Base-by-base conservation (phyloP, 2,113 vertebrate genomes). In the Eublepharis macularius region DNA sequence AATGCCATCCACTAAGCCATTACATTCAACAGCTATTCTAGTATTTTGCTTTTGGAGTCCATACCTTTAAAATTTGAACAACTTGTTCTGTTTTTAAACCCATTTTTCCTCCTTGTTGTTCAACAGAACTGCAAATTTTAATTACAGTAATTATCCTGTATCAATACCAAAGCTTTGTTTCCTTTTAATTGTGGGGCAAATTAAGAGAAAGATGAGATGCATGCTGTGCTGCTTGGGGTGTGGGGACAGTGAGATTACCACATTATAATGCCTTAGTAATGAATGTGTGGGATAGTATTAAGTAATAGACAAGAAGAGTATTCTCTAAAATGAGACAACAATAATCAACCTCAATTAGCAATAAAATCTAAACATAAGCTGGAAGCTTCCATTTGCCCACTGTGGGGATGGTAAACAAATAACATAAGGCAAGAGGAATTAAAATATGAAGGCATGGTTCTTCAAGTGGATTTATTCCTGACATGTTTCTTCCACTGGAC, bases 161-260 rank as follows among this genome's bases (percentile, higher is more conserved):
- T 87, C 73, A 87, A 36, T 74, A 87, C 86, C 69, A 87, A 84
- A 73, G 54, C 29, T 84, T 41, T 85, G 74, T 66, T 85, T 85
- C 49, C 10, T 43, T 11, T 80, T 54, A 70, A 11, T 73, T 26
- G 73, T 80, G 70, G 86, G 54, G 41, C 45, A 82, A 68, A 45
- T 34, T 51, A 4, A 19, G 54, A 39, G 32, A 24, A 24, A 45
- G 12, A 76, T n/a, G 43, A 80, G 43, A 74, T 86, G 54, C n/a
- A n/a, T 49, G 12, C 26, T 80, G 63, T 34, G 66, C 13, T 86
- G 32, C 39, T 68, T 51, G 43, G 19, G 57, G 66, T 45, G 45
- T n/a, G 78, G 21, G 26, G 8, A 79, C 75, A 72, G 19, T 26
- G 39, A 70, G 68, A 79, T 72, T 85, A 72, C 39, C 41, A 36